Conservation (phyloP, 2,888 invertebrate genomes). For the Operophtera brumata region DNA sequence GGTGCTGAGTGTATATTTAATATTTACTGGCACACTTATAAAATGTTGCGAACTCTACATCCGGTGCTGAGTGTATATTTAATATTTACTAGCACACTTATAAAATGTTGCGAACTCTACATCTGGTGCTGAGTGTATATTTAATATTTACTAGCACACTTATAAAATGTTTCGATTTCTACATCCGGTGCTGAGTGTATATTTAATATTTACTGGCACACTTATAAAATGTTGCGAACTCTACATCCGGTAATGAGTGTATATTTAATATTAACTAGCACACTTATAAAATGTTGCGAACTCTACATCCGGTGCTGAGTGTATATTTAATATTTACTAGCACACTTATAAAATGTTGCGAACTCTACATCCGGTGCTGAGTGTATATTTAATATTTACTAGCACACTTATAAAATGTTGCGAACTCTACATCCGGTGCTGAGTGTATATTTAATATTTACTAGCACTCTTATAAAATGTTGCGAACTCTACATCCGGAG, state of each 20-base stretch:
- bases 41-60: slow-evolving; percentile 8
- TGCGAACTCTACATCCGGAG: slow-evolving; percentile 1
- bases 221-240: slow-evolving; percentile 6
- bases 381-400: slow-evolving; percentile 1
- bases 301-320: not conserved
- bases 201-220: slow-evolving; percentile 6
- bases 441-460: slow-evolving; percentile 1
- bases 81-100: slow-evolving; percentile 7
- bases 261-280: slow-evolving; percentile 5
- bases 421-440: not conserved
- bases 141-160: slow-evolving; percentile 6
- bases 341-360: slow-evolving; percentile 8
- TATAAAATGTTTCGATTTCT: slow-evolving; percentile 5
- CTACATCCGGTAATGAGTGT: not conserved
- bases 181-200: not conserved
- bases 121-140: not conserved
- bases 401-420: slow-evolving; percentile 8
- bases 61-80: no score
- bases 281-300: slow-evolving; percentile 6
- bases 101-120: slow-evolving; percentile 9
- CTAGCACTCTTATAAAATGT: slow-evolving; percentile 6
- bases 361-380: not conserved
- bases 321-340: slow-evolving; percentile 1
- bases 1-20: no score
- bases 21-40: slow-evolving; percentile 8